Evolutionary conservation across 2,113 vertebrate genomes (phyloP), one percentile per base, ranked within the genome.

Genomic region (Daphoenositta chrysoptera): DNA sequence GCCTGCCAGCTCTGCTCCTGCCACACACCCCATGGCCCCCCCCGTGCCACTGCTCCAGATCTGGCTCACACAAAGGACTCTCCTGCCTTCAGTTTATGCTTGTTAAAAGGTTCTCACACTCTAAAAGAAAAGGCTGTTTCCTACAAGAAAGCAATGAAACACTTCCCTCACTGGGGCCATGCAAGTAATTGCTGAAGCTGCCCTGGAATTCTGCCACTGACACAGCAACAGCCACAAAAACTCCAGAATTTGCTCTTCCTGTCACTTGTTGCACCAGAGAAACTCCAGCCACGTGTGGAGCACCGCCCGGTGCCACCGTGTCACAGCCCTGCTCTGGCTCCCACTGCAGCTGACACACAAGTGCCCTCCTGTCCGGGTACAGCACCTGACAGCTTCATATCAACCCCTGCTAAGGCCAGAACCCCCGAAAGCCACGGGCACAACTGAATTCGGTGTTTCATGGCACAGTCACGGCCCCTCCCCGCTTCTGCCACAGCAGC

Each of bases 201-300:
- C 24, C 19, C 71, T 35, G 47, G 7, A 35, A n/a, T 24, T 15
- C 2, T 0, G 6, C 51, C 44, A 27, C 20, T 45, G 64, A 80
- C 6, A 17, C 4, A 33, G 35, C 23, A 53, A 47, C 3, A 75
- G 33, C 2, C 60, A 54, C 45, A 40, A 14, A 69, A 56, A 9
- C 0, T 3, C 28, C 37, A n/a, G 50, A n/a, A 66, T 20, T 70
- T 0, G 0, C 37, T 85, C 40, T 28, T 56, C 19, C 21, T 30
- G 17, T 21, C 40, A 4, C 50, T 33, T 33, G 20, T 9, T 26
- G n/a, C 31, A 28, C 7, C 40, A 64, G 20, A 58, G 45, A 18
- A 65, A 54, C 30, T 2, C 13, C 40, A 50, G 9, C 42, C 84
- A 39, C 0, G 1, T 37, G 44, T 10, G 3, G 33, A 78, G 69